A percentile compares a stretch with the other conserved stretches of the same genome.
phyloP scores from a whole-genome alignment of 1,140 invertebrate species.

The Ceratina calcarata region DNA sequence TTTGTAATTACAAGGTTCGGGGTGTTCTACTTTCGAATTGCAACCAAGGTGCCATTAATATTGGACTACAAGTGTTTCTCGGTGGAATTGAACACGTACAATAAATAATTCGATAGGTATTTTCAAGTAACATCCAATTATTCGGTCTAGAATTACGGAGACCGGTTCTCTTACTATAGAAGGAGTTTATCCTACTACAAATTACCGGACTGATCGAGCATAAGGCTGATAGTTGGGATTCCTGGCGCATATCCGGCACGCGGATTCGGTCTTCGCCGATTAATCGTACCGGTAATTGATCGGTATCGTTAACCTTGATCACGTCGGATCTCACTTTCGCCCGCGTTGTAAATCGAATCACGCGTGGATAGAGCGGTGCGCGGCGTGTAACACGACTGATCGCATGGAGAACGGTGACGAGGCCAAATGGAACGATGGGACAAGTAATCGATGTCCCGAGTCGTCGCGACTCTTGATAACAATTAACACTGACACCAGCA shows the following conservation, averaged over 20 bases:
- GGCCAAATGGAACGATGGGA: background rate
- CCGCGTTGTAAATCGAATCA: slow-evolving; percentile 50
- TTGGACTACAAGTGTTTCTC: too few species aligned
- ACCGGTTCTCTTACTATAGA: too few species aligned
- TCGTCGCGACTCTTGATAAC: background rate
- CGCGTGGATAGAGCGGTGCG: slow-evolving; percentile 23
- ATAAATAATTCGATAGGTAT: too few species aligned
- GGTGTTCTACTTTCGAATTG: too few species aligned
- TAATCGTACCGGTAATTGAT: slow-evolving; percentile 40
- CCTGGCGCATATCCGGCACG: slow-evolving; percentile 9
- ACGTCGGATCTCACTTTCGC: slow-evolving; percentile 44
- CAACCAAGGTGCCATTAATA: too few species aligned
- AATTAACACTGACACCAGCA: background rate
- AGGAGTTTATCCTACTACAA: too few species aligned
- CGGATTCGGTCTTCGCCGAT: slow-evolving; percentile 3
- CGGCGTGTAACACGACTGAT: background rate
- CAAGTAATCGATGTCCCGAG: background rate
- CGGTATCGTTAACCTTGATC: slow-evolving; percentile 42
- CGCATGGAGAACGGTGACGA: background rate
- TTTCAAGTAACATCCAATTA: too few species aligned
- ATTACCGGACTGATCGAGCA: background rate
- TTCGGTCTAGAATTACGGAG: too few species aligned
- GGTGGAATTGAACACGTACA: background rate
- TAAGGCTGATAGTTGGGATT: slow-evolving; percentile 6
- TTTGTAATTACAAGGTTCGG: too few species aligned